Conservation (phyloP, 2,797 vertebrate species). For the Tapirus indicus region DNA sequence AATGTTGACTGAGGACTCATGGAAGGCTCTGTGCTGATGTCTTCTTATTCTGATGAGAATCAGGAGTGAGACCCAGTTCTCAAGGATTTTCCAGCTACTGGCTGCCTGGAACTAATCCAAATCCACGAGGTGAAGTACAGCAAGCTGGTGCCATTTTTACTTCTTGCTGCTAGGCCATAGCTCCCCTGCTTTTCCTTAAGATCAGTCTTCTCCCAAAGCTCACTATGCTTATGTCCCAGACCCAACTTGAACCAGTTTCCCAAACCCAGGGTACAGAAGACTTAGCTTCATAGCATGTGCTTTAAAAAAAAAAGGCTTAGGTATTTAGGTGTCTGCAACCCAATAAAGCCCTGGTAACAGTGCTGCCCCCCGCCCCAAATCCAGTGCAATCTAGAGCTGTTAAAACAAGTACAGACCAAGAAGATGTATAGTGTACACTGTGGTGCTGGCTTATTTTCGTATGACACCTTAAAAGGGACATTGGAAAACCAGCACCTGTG, state of each 20-base stretch:
- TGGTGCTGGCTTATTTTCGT: not conserved
- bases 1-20: not conserved
- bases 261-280: not conserved
- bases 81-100: conserved; percentile 14
- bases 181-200: conserved; percentile 1
- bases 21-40: not conserved
- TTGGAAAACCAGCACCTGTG: not conserved
- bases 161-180: not conserved
- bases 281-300: not conserved
- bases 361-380: not conserved
- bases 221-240: not conserved
- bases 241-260: conserved; percentile 5
- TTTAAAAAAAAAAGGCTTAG: not conserved
- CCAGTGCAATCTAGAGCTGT: not conserved
- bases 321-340: not conserved
- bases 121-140: not conserved
- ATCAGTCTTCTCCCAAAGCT: not conserved
- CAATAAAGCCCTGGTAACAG: not conserved
- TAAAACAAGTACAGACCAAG: not conserved
- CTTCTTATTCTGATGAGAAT: conserved; percentile 27
- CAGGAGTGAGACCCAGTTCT: not conserved
- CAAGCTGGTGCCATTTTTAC: not conserved
- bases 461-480: not conserved
- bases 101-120: not conserved
- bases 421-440: accelerated